Evolutionary conservation across 2,797 vertebrate genomes (phyloP), one percentile per base, ranked within the genome.

Genomic region (Phalanger gymnotis): DNA sequence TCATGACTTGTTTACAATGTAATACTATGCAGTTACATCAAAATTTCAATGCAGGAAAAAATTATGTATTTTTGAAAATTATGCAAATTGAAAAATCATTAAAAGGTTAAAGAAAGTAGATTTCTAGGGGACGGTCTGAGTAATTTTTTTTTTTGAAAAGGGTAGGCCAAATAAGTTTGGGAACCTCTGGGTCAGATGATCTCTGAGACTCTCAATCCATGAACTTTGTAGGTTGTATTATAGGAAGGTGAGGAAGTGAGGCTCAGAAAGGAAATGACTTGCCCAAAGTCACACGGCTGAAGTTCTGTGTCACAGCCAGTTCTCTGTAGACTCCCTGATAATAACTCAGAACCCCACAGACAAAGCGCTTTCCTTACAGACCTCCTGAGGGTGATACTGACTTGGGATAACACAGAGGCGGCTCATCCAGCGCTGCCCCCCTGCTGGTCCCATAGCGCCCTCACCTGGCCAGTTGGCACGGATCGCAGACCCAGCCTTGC

Each of bases 401-500:
- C n/a, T 22, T 3, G n/a, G 66, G n/a, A 0, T 22, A 40, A 40
- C 31, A 66, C 66, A 73, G 57, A 57, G 22, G 47, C 40, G 22
- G 7, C 30, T 53, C 52, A 0, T 9, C 30, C 28, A 1, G 22
- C 3, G 0, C 30, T 16, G 12, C 22, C 16, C 0, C 4, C 5
- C 22, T 2, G 53, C 87, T 25, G 0, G 47, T 0, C 9, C 14
- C 30, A 2, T 1, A 0, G 0, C 31, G 16, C 40, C 0, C 0
- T 97, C 96, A 99, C 99, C 99, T 99, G 98, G 99, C 99, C 98
- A 99, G 99, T 95, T 99, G 98, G 97, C 99, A 99, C 96, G 99
- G 99, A 97, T 99, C 99, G 0, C 99, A 99, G 95, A 99, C 99
- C 99, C 99, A 99, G 97, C 99, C 99, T 12, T 98, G 99, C 93